Evolutionary conservation across 1,140 invertebrate genomes (phyloP), one percentile per base, ranked within the genome.

Genomic region (Lepidurus arcticus): DNA sequence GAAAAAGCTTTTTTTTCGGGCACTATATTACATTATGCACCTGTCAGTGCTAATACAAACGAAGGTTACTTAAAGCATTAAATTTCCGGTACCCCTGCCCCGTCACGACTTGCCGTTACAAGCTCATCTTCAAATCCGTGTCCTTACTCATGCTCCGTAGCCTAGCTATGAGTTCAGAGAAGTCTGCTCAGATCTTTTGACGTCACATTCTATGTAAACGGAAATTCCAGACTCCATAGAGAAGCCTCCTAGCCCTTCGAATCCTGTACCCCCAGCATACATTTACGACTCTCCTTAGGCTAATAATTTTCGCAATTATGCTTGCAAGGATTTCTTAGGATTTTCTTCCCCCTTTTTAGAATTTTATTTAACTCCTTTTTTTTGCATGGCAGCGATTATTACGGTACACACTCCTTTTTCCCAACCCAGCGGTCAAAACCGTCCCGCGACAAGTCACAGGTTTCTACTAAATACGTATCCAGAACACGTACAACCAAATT

Each of bases 41-140:
- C 53, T 65, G 53, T 13, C 53, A 65, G 21, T 65, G 53, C n/a
- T 65, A 65, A 65, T 65, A 65, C 16, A 65, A 65, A 16, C 53
- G 9, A 65, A 65, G 53, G 53, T 65, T 16, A 16, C 53, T 65
- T 65, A 65, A 34, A 65, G 53, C 53, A 7, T 65, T 65, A 65
- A 65, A 65, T 65, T 65, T 65, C 53, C 53, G 53, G 53, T 65
- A 65, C 53, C 21, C 7, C 21, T 13, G 53, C 21, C 53, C 6
- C 53, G 53, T 65, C 53, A 65, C 53, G 53, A 65, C 53, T 65
- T 65, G 53, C 53, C 53, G 53, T 65, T 11, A 65, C 53, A n/a
- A 21, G 53, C 53, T 65, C 53, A 65, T 65, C 53, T 65, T 65
- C 53, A 65, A n/a, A 13, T 65, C 8, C 53, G 53, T 65, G 53